Base-by-base conservation (phyloP, 2,797 vertebrate genomes). In the Protonibea diacanthus region DNA sequence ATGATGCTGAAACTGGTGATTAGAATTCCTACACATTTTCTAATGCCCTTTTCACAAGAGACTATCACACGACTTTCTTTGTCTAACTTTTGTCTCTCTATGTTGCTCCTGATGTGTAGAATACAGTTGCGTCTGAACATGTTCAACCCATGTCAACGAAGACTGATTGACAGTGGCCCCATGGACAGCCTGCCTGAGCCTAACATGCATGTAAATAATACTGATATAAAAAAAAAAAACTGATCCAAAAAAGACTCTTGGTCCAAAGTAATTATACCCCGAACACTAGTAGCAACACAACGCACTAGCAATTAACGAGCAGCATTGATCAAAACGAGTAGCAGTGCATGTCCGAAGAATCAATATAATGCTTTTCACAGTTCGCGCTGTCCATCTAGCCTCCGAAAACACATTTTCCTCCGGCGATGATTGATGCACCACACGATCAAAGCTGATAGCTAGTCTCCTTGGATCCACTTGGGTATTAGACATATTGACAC, bases 361-460 rank as follows among this genome's bases (percentile, higher is more conserved):
- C 23, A 57, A 44, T 71, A 21, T 3, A 45, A 58, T 20, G 10
- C 40, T 10, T 23, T 64, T 64, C 23, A 69, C 20, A 58, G 62
- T 42, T 81, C 47, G 0, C 9, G 51, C 58, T 56, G 47, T 66
- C n/a, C 23, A 38, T 49, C 48, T 44, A 44, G 9, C 23, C 33
- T 63, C n/a, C 18, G 55, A 71, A 59, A 71, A 56, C 13, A 58
- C 6, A 68, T 71, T 76, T 80, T 60, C 23, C 6, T 45, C 47
- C 63, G 45, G 18, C 0, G 0, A 65, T 72, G 71, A 85, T 15
- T 79, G 53, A 85, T 85, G 38, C 18, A 18, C 8, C 9, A 1
- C 51, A 38, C 1, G 5, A 65, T 79, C 38, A 66, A 62, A 58
- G n/a, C 52, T n/a, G 69, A 71, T 38, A 12, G 53, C 2, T 1